Conservation (phyloP, 1,140 invertebrate species). For the Penaeus vannamei region DNA sequence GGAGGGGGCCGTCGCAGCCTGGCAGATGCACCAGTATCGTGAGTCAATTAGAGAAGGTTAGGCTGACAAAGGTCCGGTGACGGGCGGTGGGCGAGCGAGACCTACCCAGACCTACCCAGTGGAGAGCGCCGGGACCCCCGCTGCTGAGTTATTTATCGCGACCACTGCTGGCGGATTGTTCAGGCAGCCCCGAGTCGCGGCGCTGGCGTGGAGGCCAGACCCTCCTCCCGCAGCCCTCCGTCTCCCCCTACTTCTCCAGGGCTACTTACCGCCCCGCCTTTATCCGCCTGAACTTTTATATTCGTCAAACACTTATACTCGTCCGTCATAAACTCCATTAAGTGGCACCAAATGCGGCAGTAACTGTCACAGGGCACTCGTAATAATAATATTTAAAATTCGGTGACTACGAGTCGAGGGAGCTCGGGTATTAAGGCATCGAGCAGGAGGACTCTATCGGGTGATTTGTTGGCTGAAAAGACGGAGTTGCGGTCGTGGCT, state of each 20-base stretch:
- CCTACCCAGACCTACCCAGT: neutral
- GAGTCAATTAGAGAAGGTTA: slow-evolving; percentile 44
- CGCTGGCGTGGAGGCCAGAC: neutral
- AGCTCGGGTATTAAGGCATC: slow-evolving; percentile 55
- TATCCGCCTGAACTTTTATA: neutral
- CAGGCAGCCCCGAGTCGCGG: neutral
- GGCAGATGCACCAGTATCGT: neutral
- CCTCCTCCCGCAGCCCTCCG: neutral
- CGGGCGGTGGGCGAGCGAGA: slow-evolving; percentile 3
- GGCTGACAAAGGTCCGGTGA: slow-evolving; percentile 42
- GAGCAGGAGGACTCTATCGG: slow-evolving; percentile 54
- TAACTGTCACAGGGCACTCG: slow-evolving; percentile 48
- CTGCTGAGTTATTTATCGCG: slow-evolving; percentile 47
- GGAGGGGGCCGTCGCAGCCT: neutral
- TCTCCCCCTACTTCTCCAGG: neutral
- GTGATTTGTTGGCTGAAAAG: slow-evolving; percentile 60
- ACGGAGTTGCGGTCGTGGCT: slow-evolving; percentile 48
- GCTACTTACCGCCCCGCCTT: neutral
- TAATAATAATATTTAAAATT: slow-evolving; percentile 56
- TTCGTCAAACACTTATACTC: slow-evolving; percentile 30
- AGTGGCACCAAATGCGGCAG: slow-evolving; percentile 10
- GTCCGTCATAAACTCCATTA: neutral
- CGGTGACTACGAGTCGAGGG: slow-evolving; percentile 38
- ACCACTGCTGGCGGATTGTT: slow-evolving; percentile 51
- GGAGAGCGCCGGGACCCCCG: slow-evolving; percentile 37